Base-by-base conservation (phyloP, 2,113 vertebrate species). In the Coryphaenoides rupestris region DNA sequence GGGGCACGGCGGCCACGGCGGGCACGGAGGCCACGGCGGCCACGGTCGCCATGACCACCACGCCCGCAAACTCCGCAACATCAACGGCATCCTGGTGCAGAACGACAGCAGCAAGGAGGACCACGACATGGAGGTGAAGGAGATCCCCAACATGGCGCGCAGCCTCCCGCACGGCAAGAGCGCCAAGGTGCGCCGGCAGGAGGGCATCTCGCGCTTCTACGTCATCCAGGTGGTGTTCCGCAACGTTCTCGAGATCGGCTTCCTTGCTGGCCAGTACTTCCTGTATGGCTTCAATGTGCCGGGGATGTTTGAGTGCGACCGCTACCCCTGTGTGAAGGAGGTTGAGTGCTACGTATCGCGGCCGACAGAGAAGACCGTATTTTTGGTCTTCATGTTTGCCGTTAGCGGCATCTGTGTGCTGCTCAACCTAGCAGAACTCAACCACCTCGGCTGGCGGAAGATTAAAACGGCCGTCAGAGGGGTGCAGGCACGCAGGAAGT, bases 371-470 rank as follows among this genome's bases (percentile, higher is more conserved):
- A 95, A 96, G 63, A 96, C 89, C 0, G 91, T 96, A 0, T 96
- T 96, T 73, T 75, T 96, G 65, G 92, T 92, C 2, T 95, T 95
- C 78, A 95, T 95, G 94, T 95, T 95, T 17, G 94, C 94, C 0
- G 94, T 95, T 1, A 95, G 94, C 1, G 93, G 93, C 10, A 86
- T 95, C 45, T 95, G 94, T 23, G 94, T 95, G 66, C 82, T 94
- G 60, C 93, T 95, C 72, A 95, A 95, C 89, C 75, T 95, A 82
- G 94, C 94, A 0, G 94, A 95, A 84, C 93, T 95, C 62, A 94
- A 95, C 89, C 94, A 95, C 78, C 79, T 95, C n/a, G 94, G 94
- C 19, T 95, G 94, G 94, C 85, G 93, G 63, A 94, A 95, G 85
- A 93, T 95, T 70, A 90, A 91, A 50, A 89, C 91, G 0, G 94